Base-by-base conservation (phyloP, 2,888 invertebrate genomes). In the Perizoma affinitatum region DNA sequence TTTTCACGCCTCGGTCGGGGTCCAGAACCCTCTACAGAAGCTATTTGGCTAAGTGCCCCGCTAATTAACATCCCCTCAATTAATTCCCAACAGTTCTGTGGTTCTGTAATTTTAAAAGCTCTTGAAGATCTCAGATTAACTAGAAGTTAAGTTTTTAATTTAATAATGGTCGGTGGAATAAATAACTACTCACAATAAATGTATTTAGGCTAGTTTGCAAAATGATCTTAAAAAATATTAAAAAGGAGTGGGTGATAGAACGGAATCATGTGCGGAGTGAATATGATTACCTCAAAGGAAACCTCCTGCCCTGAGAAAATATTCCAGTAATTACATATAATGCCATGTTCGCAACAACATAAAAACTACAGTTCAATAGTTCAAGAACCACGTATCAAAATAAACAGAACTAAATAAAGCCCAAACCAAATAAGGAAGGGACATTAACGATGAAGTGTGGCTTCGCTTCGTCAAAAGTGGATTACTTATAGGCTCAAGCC, bases 31-130 rank as follows among this genome's bases (percentile, higher is more conserved):
- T 65, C 71, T 56, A 61, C 58, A 52, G 48, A 65, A 73, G 71
- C 71, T 69, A 73, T 78, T 76, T 72, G 65, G 68, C 68, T 71
- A 74, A 78, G 72, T 65, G 72, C 70, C 71, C 67, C 55, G 57
- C 71, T 77, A 77, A 80, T 80, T 78, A 79, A 76, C 75, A 75
- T 75, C 65, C 61, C 66, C 63, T 69, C 61, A 70, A 74, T 75
- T 76, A 70, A 73, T 74, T 66, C 59, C 54, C 52, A 64, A 70
- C 65, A 66, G 69, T 71, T 71, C 69, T 69, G 68, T 54, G 72
- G 72, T 66, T 72, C 67, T 73, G 70, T 73, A 70, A 68, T 67
- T 73, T 70, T 64, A 46, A 43, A 54, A 68, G 47, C 50, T 63
- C 61, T 61, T 65, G 70, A 67, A 59, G 56, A 58, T 59, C 54